Percentiles rank a stretch among this genome's conserved stretches.
Evolutionary conservation across 2,888 invertebrate genomes (phyloP).

Genomic region (Aporophyla nigra): DNA sequence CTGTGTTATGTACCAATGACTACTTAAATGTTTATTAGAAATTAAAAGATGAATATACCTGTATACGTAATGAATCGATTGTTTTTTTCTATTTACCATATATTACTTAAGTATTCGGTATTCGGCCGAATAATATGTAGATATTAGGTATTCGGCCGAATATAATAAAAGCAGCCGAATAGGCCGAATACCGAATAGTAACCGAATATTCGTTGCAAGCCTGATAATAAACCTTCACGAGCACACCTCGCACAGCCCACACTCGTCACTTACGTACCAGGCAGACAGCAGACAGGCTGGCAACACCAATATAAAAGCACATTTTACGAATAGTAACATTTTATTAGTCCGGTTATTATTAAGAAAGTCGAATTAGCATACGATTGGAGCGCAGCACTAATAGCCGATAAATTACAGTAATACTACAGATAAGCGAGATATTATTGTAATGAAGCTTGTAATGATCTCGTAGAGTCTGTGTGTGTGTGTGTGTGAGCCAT

Average conservation of each 20-base stretch:
- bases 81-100: too few species aligned
- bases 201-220: too few species aligned
- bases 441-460: conserved; percentile 17
- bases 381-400: conserved; percentile 20
- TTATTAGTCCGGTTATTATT: conserved; percentile 10
- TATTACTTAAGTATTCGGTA: too few species aligned
- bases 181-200: too few species aligned
- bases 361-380: conserved; percentile 30
- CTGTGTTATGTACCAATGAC: too few species aligned
- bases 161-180: too few species aligned
- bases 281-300: conserved; percentile 12
- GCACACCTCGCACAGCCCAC: not conserved
- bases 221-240: not conserved
- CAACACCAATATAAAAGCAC: conserved; percentile 6
- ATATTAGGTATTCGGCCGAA: too few species aligned
- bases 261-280: not conserved
- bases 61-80: too few species aligned
- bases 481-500: not conserved
- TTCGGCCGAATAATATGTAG: too few species aligned
- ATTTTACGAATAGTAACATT: conserved; percentile 7
- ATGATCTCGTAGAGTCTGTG: not conserved
- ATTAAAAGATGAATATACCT: too few species aligned
- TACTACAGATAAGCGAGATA: conserved; percentile 22
- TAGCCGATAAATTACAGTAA: conserved; percentile 36
- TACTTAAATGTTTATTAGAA: too few species aligned